Base-by-base conservation (phyloP, 2,888 invertebrate genomes). In the Sipha maydis region DNA sequence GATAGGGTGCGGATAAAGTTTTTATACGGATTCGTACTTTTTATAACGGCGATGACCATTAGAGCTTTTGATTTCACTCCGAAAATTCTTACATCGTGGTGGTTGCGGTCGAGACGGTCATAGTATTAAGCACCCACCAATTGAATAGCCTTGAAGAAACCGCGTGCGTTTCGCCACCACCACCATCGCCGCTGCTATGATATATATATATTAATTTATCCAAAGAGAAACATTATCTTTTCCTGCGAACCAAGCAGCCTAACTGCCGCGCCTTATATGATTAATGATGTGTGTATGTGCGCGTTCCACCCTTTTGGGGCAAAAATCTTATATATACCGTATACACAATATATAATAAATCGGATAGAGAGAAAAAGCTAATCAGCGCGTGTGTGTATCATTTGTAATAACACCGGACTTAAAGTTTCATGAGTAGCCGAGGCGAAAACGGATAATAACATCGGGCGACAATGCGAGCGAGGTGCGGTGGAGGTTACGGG, bases 391-490 rank as follows among this genome's bases (percentile, higher is more conserved):
- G 88, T 82, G 88, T 82, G 88, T 82, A 88, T 88, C 88, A 82
- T 88, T 88, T 88, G 88, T 88, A 88, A 88, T 88, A 88, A 82
- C 88, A 79, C 88, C 86, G 86, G 86, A 86, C 86, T 86, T 86
- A 86, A 86, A 88, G 88, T 88, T 88, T 88, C 82, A 80, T 75
- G 86, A 86, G 86, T 80, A 79, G 79, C 86, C 79, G 86, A 86
- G 86, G 79, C 86, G 86, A 86, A 86, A 86, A 82, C 88, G 88
- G 88, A 86, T 88, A 82, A 82, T 75, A 80, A 88, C 88, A 48
- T 85, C 77, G 84, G 76, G 85, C 85, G 85, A 85, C 85, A 85
- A 85, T 85, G 77, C 85, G 77, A 48, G 61, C 67, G 85, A 41
- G 41, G 69, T 17, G 25, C 56, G 67, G 41, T 34, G 67, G 80